Percentiles rank a stretch among this genome's conserved stretches.
Conservation (phyloP, 2,113 vertebrate genomes). For the Lipophrys pholis region DNA sequence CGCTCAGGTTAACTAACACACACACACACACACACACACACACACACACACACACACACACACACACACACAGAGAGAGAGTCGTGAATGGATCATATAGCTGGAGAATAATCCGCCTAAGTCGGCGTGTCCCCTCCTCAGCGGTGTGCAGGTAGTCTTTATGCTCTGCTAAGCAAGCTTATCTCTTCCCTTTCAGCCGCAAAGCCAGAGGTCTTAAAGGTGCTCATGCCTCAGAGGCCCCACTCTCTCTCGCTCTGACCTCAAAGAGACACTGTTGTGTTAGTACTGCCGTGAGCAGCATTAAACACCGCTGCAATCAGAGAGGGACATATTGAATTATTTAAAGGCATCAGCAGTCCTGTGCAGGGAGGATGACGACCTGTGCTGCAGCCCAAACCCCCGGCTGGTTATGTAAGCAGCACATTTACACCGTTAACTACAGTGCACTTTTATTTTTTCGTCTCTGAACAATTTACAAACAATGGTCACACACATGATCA, state of each 20-base stretch:
- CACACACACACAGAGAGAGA: too few species aligned
- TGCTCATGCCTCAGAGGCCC: slow-evolving; percentile 30
- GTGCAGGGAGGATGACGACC: slow-evolving; percentile 7
- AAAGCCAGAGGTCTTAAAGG: slow-evolving; percentile 59
- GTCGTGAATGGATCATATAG: slow-evolving; percentile 40
- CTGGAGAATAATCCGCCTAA: slow-evolving; percentile 55
- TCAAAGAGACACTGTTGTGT: neutral
- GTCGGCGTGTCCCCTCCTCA: slow-evolving; percentile 30
- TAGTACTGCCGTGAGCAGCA: neutral
- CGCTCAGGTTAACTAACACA: slow-evolving; percentile 4
- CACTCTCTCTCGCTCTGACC: neutral
- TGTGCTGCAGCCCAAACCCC: slow-evolving; percentile 18
- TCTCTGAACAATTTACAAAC: too few species aligned
- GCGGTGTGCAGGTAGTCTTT: slow-evolving; percentile 40
- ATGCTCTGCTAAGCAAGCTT: slow-evolving; percentile 46
- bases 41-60: too few species aligned
- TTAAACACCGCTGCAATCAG: neutral
- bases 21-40: slow-evolving; percentile 4
- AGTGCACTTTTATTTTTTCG: too few species aligned
- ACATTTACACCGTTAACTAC: neutral
- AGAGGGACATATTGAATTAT: neutral
- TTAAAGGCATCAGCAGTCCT: neutral
- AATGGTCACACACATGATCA: too few species aligned
- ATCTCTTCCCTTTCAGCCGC: slow-evolving; percentile 48
- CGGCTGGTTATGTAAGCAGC: slow-evolving; percentile 21